A percentile compares a stretch with the other conserved stretches of the same genome.
Evolutionary conservation across 2,113 vertebrate species (phyloP).

Genomic region (Clinocottus analis): DNA sequence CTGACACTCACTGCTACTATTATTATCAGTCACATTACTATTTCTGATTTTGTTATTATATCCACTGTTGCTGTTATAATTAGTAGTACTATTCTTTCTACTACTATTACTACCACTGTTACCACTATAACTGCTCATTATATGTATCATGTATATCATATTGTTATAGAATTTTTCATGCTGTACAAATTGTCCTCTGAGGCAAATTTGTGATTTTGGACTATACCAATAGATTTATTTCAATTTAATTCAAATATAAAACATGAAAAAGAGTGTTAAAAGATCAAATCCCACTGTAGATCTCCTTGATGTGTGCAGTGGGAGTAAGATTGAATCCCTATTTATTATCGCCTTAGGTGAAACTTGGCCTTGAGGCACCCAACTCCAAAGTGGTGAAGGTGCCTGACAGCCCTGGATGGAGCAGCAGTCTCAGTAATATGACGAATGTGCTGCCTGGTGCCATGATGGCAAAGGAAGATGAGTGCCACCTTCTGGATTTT

Average conservation of each 20-base stretch:
- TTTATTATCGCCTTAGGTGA: slow-evolving; percentile 85
- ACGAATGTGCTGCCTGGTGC: slow-evolving; percentile 1
- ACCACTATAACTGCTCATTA: no score
- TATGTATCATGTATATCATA: no score
- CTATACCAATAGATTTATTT: no score
- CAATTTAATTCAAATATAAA: not conserved
- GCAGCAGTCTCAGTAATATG: slow-evolving; percentile 66
- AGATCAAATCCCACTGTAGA: not conserved
- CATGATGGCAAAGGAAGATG: slow-evolving; percentile 43
- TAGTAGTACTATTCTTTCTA: no score
- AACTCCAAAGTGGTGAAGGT: slow-evolving; percentile 94
- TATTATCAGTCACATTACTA: no score
- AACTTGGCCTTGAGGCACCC: slow-evolving; percentile 92
- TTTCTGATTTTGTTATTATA: no score
- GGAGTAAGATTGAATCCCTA: slow-evolving; percentile 5
- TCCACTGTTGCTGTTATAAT: no score
- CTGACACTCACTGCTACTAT: no score
- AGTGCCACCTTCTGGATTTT: slow-evolving; percentile 94
- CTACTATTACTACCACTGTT: no score
- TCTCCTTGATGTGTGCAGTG: not conserved
- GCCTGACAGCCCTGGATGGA: slow-evolving; percentile 57
- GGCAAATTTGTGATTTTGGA: no score
- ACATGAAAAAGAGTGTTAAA: not conserved
- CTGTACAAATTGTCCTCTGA: not conserved
- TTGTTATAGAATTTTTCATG: no score